phyloP scores from a whole-genome alignment of 2,797 vertebrate genomes.

The Lutjanus argentimaculatus region DNA sequence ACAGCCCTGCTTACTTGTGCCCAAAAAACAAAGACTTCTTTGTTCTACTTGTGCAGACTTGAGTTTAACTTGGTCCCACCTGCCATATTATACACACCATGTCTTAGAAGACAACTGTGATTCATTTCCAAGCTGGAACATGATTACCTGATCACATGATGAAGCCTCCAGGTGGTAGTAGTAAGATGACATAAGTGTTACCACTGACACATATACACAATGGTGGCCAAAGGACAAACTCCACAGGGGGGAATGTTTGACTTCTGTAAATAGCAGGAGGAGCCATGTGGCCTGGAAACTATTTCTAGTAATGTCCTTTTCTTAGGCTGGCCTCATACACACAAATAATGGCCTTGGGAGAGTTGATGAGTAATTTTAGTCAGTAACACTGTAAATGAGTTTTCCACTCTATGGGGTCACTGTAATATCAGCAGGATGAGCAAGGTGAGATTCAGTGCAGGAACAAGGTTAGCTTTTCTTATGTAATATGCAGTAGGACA shows the following conservation, averaged over 20 bases:
- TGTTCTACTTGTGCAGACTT: not conserved
- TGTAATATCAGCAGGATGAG: slow-evolving; percentile 28
- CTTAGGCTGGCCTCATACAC: slow-evolving; percentile 67
- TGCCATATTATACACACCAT: not conserved
- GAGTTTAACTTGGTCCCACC: not conserved
- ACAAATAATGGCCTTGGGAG: slow-evolving; percentile 56
- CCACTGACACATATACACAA: slow-evolving; percentile 23
- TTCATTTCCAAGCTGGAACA: slow-evolving; percentile 33
- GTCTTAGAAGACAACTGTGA: not conserved
- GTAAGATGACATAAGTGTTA: slow-evolving; percentile 66
- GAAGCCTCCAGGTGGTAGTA: slow-evolving; percentile 61
- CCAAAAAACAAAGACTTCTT: not conserved
- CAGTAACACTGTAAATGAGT: slow-evolving; percentile 54
- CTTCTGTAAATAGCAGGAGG: slow-evolving; percentile 72
- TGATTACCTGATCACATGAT: slow-evolving; percentile 43
- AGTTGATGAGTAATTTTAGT: slow-evolving; percentile 60
- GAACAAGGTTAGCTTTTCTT: slow-evolving; percentile 4
- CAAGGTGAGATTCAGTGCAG: slow-evolving; percentile 15
- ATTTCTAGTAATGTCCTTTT: slow-evolving; percentile 83
- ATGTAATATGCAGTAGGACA: not conserved
- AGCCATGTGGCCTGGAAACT: slow-evolving; percentile 82
- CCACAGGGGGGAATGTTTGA: slow-evolving; percentile 50
- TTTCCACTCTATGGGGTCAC: slow-evolving; percentile 60
- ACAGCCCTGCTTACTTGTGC: too few relatives aligned
- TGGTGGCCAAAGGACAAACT: slow-evolving; percentile 52